Percentiles rank a stretch among this genome's conserved stretches.
Evolutionary conservation across 2,113 vertebrate species (phyloP).

Genomic region (Polyodon spathula): DNA sequence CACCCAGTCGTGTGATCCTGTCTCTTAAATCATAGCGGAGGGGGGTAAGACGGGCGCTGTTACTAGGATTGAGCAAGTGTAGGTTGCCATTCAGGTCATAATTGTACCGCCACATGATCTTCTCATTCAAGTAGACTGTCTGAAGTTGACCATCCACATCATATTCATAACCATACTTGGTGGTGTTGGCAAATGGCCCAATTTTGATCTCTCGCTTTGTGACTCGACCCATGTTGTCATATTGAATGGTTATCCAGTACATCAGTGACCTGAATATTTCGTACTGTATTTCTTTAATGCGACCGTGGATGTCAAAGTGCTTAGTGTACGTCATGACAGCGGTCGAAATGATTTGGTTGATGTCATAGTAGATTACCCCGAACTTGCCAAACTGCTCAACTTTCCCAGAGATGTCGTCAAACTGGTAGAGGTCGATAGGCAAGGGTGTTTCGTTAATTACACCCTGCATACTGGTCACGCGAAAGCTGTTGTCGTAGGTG

Average conservation of each 20-base stretch:
- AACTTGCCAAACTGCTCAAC: slow-evolving; percentile 97
- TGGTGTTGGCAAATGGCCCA: slow-evolving; percentile 95
- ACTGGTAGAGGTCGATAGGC: slow-evolving; percentile 95
- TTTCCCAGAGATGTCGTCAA: slow-evolving; percentile 97
- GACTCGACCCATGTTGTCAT: slow-evolving; percentile 87
- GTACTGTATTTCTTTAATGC: slow-evolving; percentile 95
- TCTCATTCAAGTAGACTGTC: slow-evolving; percentile 88
- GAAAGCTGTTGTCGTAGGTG: slow-evolving; percentile 91
- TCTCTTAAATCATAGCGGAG: slow-evolving; percentile 89
- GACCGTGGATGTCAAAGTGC: slow-evolving; percentile 87
- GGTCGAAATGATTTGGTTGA: slow-evolving; percentile 97
- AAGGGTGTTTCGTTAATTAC: slow-evolving; percentile 95
- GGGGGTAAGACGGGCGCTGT: slow-evolving; percentile 74
- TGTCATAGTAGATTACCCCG: slow-evolving; percentile 95
- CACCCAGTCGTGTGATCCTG: slow-evolving; percentile 88
- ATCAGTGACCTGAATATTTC: slow-evolving; percentile 93
- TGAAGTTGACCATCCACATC: slow-evolving; percentile 93
- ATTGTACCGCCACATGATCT: slow-evolving; percentile 92
- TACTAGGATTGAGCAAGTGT: slow-evolving; percentile 84
- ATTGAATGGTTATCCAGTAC: slow-evolving; percentile 97
- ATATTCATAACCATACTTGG: slow-evolving; percentile 88
- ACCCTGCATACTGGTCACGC: slow-evolving; percentile 93
- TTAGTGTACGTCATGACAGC: slow-evolving; percentile 98
- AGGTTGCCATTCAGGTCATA: slow-evolving; percentile 97
- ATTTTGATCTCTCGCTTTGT: slow-evolving; percentile 92